phyloP scores from a whole-genome alignment of 1,140 invertebrate species.

The Aricia agestis region DNA sequence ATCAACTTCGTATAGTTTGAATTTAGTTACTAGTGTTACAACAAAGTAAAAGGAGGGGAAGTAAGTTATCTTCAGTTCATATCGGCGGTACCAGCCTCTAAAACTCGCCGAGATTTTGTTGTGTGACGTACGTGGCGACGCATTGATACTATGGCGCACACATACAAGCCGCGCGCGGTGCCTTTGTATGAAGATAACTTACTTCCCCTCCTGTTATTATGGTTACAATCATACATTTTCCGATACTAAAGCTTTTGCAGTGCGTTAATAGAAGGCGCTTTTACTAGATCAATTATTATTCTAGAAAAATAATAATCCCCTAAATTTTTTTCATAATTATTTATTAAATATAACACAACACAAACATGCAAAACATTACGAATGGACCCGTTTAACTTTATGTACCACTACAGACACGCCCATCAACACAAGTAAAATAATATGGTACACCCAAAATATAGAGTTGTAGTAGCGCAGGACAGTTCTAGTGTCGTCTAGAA shows the following conservation, averaged over 20 bases:
- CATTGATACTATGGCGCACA: too few relatives aligned
- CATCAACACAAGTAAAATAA: conserved; percentile 46
- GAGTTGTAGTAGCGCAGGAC: conserved; percentile 60
- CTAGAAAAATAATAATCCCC: background rate
- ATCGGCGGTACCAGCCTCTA: too few relatives aligned
- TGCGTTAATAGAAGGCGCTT: too few relatives aligned
- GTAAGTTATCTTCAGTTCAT: too few relatives aligned
- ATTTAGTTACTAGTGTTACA: background rate
- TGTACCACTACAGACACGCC: background rate
- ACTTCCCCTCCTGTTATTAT: too few relatives aligned
- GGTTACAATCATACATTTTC: too few relatives aligned
- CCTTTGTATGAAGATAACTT: too few relatives aligned
- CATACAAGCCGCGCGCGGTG: too few relatives aligned
- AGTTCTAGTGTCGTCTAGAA: conserved; percentile 35
- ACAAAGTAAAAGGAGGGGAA: too few relatives aligned
- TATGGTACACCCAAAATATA: conserved; percentile 62
- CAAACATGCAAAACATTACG: background rate
- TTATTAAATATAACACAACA: background rate
- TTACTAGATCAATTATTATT: too few relatives aligned
- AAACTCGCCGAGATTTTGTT: too few relatives aligned
- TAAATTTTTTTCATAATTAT: background rate
- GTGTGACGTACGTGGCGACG: too few relatives aligned
- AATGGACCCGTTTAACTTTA: background rate
- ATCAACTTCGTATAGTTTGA: background rate
- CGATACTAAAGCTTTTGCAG: background rate